A percentile compares a stretch with the other conserved stretches of the same genome.
Evolutionary conservation across 2,797 vertebrate genomes (phyloP).

Genomic region (Mormyrops boulengeri): DNA sequence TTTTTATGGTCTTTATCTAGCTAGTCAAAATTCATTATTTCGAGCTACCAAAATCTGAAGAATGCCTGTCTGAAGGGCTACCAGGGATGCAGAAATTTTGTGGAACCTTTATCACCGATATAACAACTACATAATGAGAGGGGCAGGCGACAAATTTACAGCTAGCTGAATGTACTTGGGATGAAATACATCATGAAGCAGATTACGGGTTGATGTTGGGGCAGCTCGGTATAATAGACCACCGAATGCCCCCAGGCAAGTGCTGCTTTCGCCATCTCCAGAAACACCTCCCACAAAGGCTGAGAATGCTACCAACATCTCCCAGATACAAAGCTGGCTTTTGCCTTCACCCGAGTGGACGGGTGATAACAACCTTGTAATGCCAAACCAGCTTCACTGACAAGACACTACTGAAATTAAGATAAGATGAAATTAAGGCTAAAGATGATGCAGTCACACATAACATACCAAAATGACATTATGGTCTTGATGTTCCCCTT

Average conservation of each 20-base stretch:
- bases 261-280: neutral
- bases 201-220: neutral
- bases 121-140: neutral
- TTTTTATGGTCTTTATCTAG: neutral
- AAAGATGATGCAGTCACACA: neutral
- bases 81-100: neutral
- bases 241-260: neutral
- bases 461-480: neutral
- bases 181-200: neutral
- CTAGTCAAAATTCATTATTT: neutral
- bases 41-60: neutral
- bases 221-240: neutral
- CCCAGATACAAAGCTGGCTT: neutral
- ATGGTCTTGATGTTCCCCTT: neutral
- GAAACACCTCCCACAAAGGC: neutral
- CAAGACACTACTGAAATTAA: neutral
- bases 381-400: neutral
- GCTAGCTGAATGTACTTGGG: neutral
- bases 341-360: neutral
- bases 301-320: neutral
- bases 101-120: neutral
- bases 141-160: neutral
- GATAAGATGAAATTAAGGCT: neutral
- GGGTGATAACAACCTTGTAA: neutral
- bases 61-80: neutral